Conservation (phyloP, 2,888 invertebrate species). For the Furcula furcula region DNA sequence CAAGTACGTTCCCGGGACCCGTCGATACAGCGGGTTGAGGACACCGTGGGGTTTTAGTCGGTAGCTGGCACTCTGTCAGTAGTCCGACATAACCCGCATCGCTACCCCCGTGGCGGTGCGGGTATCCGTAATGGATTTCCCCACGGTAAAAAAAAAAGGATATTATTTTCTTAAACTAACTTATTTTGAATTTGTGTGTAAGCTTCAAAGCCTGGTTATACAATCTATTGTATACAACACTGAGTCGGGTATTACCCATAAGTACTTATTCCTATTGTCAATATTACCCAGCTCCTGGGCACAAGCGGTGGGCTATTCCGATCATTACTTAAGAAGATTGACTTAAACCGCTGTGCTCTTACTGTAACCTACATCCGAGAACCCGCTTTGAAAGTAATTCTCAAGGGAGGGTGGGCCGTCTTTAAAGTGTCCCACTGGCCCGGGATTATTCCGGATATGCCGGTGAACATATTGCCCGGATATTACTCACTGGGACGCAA, state of each 20-base stretch:
- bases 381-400: not conserved
- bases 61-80: no score
- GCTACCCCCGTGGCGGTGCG: no score
- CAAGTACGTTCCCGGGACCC: no score
- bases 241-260: not conserved
- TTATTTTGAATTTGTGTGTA: not conserved
- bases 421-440: conserved; percentile 42
- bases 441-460: conserved; percentile 45
- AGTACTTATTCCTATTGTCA: not conserved
- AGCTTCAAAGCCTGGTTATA: not conserved
- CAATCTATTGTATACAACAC: not conserved
- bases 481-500: conserved; percentile 36
- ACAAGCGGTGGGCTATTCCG: not conserved
- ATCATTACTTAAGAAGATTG: not conserved
- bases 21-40: no score
- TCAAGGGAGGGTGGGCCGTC: conserved; percentile 17
- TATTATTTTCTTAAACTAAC: not conserved
- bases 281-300: not conserved
- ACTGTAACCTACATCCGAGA: not conserved
- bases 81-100: no score
- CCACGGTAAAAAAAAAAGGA: not conserved
- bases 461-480: conserved; percentile 42
- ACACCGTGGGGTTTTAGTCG: no score
- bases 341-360: not conserved
- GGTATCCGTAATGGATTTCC: no score